Evolutionary conservation across 2,113 vertebrate species (phyloP), one percentile per base, ranked within the genome.

Genomic region (Anser brachyrhynchus): DNA sequence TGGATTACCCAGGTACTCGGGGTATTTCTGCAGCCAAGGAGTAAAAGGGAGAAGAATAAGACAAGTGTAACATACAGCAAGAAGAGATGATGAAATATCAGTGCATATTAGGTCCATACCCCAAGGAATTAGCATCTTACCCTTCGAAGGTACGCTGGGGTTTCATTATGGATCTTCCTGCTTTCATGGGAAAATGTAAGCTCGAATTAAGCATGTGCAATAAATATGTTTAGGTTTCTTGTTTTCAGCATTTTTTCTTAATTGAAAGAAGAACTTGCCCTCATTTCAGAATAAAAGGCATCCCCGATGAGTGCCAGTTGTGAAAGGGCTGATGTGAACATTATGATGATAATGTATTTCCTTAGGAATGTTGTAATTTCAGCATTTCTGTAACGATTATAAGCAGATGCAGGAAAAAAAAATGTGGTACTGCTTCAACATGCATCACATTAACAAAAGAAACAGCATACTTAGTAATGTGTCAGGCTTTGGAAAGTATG

Each of bases 341-440:
- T 94, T 83, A 41, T 58, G 78, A 35, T 78, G 92, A 69, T 89
- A 81, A 82, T 76, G 61, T 74, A 54, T 94, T 97, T 96, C 59
- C 79, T 65, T 49, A 52, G 74, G 33, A 57, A 92, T 78, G 81
- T 51, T 94, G 82, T 92, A 16, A 87, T 94, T 75, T 94, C 84
- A 76, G 76, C 37, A 11, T 89, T 96, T 96, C 85, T 90, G 1
- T 73, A 70, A 80, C 11, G 54, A 59, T 54, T 75, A 13, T 26
- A 59, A 88, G 58, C 25, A 55, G 71, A 71, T 64, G 31, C 62
- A 49, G 58, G 31, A 81, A 33, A 62, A 66, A 74, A 29, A 62
- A 66, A 70, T 7, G 18, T 57, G 44, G 22, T 46, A 58, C 41
- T 44, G 41, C 75, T 90, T 54, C 64, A 73, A 58, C 49, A 25